These are phyloP conservation scores for Dryocosmus kuriphilus DNA, from an alignment of 2,888 invertebrate species.

Conservation along the genomic window DNA sequence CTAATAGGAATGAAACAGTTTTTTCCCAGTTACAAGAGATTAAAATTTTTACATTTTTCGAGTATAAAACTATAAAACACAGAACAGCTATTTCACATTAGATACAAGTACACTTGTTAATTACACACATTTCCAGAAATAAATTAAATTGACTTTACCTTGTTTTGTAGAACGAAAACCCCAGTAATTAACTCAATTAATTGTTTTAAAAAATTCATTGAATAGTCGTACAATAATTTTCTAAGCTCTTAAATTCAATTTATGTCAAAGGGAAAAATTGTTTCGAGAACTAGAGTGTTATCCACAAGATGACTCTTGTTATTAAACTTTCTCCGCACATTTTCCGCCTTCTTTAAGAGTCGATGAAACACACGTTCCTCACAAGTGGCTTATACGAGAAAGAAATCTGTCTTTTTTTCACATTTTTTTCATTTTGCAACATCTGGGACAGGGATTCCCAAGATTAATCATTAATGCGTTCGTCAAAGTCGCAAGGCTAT, in stretches of 20 bases:
- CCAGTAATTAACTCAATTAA: neutral
- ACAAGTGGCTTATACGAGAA: neutral
- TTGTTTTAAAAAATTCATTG: neutral
- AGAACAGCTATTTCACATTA: no score
- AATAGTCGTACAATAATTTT: neutral
- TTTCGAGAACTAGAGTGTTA: neutral
- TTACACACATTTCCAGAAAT: no score
- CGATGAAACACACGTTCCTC: conserved; percentile 3
- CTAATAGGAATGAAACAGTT: neutral
- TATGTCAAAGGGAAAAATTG: neutral
- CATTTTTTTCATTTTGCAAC: neutral
- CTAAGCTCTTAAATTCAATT: neutral
- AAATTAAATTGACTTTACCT: no score
- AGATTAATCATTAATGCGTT: conserved; percentile 14
- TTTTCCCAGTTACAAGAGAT: neutral
- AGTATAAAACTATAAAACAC: no score
- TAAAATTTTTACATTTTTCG: neutral
- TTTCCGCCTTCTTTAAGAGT: neutral
- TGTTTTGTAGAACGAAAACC: neutral
- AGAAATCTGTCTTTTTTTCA: conserved; percentile 18
- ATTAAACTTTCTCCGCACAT: conserved; percentile 3
- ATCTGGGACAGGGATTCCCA: conserved; percentile 5
- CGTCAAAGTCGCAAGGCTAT: conserved; percentile 32
- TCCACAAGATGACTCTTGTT: neutral
- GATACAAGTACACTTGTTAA: no score